Evolutionary conservation across 1,140 invertebrate genomes (phyloP).

Genomic region (Aphelenchoides avenae): DNA sequence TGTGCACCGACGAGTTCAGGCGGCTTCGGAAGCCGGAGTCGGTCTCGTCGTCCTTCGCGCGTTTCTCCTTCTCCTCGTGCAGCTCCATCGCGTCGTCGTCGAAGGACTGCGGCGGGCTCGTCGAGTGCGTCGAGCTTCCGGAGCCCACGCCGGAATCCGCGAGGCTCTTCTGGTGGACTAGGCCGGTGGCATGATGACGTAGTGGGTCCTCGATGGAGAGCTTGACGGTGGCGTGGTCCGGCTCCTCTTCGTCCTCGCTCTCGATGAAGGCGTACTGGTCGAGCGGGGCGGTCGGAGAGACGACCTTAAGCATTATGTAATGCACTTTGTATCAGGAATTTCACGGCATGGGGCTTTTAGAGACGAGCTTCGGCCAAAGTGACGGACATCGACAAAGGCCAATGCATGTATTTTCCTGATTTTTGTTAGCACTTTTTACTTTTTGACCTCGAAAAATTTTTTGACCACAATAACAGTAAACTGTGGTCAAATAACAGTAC

Average conservation of each 20-base stretch:
- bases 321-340: background rate
- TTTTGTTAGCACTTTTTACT: constrained; percentile 7
- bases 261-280: constrained; percentile 44
- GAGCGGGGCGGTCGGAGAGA: constrained; percentile 40
- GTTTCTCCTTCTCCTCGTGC: too few relatives aligned
- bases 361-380: background rate
- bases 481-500: background rate
- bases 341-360: constrained; percentile 3
- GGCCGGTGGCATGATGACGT: too few relatives aligned
- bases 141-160: too few relatives aligned
- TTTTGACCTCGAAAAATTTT: background rate
- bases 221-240: too few relatives aligned
- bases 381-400: background rate
- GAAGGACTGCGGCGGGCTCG: too few relatives aligned
- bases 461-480: background rate
- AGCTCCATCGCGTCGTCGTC: too few relatives aligned
- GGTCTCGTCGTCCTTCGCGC: too few relatives aligned
- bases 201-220: too few relatives aligned
- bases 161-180: too few relatives aligned
- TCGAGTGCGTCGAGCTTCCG: too few relatives aligned
- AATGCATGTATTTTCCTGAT: background rate
- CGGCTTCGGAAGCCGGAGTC: too few relatives aligned
- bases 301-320: constrained; percentile 23
- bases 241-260: constrained; percentile 24
- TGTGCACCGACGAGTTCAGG: too few relatives aligned